Evolutionary conservation across 2,797 vertebrate genomes (phyloP), one percentile per base, ranked within the genome.

Genomic region (Micrastur ruficollis): DNA sequence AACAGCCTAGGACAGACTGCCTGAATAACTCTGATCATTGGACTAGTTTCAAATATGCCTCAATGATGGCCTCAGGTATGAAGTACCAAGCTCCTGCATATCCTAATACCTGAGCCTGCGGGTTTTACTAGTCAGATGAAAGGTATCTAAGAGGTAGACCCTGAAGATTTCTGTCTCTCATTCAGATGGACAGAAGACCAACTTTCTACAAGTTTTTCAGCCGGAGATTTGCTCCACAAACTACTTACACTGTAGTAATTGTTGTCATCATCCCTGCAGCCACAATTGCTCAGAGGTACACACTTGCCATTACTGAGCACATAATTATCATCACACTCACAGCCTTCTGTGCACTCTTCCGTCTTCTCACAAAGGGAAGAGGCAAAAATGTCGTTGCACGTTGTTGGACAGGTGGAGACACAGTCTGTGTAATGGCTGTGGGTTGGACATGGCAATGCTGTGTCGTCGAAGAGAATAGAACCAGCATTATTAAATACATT

Each of bases 391-490:
- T 98, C 42, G 47, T 75, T 91, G 91, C 99, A 99, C 17, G 98
- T 99, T 75, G 98, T 97, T 42, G 97, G 98, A 73, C 99, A 99
- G 85, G 95, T 31, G 29, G 98, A 97, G 23, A 98, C 94, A 70
- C 99, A 99, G 56, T 94, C 83, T 1, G 96, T 97, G 95, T 98
- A 98, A 89, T 98, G 98, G 95, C 98, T 99, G 74, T 98, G 97
- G 29, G 81, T 4, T 42, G 97, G 98, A 68, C 99, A 99, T 29
- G 98, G 84, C 59, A 98, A 81, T 20, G 98, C 99, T 99, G 93
- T 18, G 31, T 63, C 47, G 81, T 13, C 90, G 50, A 96, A 91
- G 61, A 72, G 58, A 95, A 88, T 2, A 93, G 34, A 89, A 75
- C 8, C 44, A 59, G 22, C 0, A 0, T 91, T 83, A 74, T 66